These are phyloP conservation scores for Drosophila quadrilineata DNA, from an alignment of 1,140 invertebrate species.

Conservation along the genomic window DNA sequence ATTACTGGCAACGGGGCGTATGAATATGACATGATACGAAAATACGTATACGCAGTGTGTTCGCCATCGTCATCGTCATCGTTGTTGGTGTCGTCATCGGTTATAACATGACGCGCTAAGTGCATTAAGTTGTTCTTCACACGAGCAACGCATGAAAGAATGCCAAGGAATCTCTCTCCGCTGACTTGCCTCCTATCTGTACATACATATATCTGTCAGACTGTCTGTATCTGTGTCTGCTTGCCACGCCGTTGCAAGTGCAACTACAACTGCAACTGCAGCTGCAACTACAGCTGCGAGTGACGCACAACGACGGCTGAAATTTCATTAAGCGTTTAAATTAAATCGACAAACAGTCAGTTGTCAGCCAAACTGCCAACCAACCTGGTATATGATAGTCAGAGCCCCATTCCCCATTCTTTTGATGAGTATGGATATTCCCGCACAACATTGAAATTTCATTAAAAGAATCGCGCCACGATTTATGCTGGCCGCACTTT, in stretches of 20 bases:
- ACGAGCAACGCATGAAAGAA: conserved; percentile 41
- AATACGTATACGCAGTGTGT: conserved; percentile 42
- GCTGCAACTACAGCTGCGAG: conserved; percentile 69
- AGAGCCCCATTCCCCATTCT: not conserved
- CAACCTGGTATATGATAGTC: not conserved
- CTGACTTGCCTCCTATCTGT: not conserved
- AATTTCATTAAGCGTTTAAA: conserved; percentile 74
- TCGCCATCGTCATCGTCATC: conserved; percentile 23
- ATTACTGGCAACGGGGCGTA: conserved; percentile 38
- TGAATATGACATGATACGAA: conserved; percentile 51
- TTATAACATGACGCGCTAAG: conserved; percentile 63
- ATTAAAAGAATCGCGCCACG: conserved; percentile 69
- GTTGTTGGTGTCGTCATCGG: conserved; percentile 20
- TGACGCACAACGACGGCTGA: conserved; percentile 46
- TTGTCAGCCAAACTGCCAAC: conserved; percentile 26
- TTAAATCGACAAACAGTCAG: conserved; percentile 62
- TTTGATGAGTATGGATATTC: no score
- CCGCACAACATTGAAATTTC: conserved; percentile 71
- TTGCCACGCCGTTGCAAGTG: conserved; percentile 10
- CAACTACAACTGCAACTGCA: no score
- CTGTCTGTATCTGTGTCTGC: not conserved
- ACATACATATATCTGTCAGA: not conserved
- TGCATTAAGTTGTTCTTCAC: conserved; percentile 78
- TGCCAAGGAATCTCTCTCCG: conserved; percentile 22
- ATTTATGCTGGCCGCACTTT: conserved; percentile 69